These are phyloP conservation scores for Lamproptera curius DNA, from an alignment of 2,888 invertebrate genomes.

Conservation along the genomic window DNA sequence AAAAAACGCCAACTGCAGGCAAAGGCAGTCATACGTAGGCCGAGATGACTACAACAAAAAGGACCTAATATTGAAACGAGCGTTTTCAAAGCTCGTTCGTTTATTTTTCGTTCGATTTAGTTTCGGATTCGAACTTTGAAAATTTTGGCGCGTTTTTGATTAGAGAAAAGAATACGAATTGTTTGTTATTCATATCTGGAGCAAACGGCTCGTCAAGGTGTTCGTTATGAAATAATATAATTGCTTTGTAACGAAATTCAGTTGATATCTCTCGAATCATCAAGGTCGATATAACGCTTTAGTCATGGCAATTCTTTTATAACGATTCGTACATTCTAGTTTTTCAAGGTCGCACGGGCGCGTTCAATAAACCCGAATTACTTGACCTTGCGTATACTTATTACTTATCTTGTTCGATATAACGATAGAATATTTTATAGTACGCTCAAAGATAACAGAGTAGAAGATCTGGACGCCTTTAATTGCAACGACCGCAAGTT, in stretches of 20 bases:
- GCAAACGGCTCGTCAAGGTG: too few relatives aligned
- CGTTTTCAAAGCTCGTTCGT: slow-evolving; percentile 33
- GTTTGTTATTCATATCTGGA: too few relatives aligned
- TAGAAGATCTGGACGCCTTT: too few relatives aligned
- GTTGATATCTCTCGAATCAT: slow-evolving; percentile 21
- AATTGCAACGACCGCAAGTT: too few relatives aligned
- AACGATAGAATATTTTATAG: too few relatives aligned
- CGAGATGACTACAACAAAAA: slow-evolving; percentile 75
- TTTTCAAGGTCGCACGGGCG: slow-evolving; percentile 63
- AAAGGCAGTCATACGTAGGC: slow-evolving; percentile 71
- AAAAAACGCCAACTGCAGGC: slow-evolving; percentile 63
- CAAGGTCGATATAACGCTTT: slow-evolving; percentile 13
- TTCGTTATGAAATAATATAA: too few relatives aligned
- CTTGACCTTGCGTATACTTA: slow-evolving; percentile 42
- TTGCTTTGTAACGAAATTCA: too few relatives aligned
- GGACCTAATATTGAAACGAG: slow-evolving; percentile 62
- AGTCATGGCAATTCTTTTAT: slow-evolving; percentile 32
- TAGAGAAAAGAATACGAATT: too few relatives aligned
- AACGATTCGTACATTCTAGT: slow-evolving; percentile 44
- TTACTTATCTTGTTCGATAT: not conserved
- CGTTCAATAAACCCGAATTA: slow-evolving; percentile 67
- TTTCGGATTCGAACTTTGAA: too few relatives aligned
- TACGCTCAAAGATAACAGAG: too few relatives aligned
- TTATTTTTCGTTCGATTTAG: too few relatives aligned
- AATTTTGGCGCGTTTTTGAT: too few relatives aligned